Percentiles rank a stretch among this genome's conserved stretches.
phyloP scores from a whole-genome alignment of 2,113 vertebrate genomes.

The Platycercus adscitus region DNA sequence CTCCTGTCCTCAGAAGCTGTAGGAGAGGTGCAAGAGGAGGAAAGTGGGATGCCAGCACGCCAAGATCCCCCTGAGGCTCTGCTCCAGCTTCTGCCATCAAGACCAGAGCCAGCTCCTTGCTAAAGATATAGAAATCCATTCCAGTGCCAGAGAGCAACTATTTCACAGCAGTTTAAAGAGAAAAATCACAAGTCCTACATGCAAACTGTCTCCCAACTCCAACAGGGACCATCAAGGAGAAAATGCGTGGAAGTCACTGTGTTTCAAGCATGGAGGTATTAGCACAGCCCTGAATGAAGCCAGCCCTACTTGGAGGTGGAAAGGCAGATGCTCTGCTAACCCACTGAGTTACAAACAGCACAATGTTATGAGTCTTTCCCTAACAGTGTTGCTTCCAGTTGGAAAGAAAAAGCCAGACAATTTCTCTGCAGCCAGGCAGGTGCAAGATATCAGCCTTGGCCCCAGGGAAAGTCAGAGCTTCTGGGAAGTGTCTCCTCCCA shows the following conservation, averaged over 20 bases:
- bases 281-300: background rate
- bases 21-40: background rate
- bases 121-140: background rate
- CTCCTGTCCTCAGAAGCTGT: background rate
- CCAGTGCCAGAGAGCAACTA: background rate
- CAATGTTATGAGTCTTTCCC: background rate
- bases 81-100: background rate
- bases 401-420: background rate
- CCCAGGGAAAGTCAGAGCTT: fast-evolving
- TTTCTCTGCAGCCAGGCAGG: background rate
- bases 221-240: background rate
- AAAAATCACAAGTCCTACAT: fast-evolving
- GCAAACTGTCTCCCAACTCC: background rate
- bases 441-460: background rate
- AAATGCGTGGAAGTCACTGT: fast-evolving
- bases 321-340: background rate
- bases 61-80: background rate
- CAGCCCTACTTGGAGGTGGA: background rate
- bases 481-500: background rate
- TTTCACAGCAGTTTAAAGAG: background rate
- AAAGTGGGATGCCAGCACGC: background rate
- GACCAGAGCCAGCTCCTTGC: background rate
- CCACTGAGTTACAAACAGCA: background rate
- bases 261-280: fast-evolving
- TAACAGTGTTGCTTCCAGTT: background rate